Conservation (phyloP, 2,888 invertebrate genomes). For the Lydus trimaculatus region DNA sequence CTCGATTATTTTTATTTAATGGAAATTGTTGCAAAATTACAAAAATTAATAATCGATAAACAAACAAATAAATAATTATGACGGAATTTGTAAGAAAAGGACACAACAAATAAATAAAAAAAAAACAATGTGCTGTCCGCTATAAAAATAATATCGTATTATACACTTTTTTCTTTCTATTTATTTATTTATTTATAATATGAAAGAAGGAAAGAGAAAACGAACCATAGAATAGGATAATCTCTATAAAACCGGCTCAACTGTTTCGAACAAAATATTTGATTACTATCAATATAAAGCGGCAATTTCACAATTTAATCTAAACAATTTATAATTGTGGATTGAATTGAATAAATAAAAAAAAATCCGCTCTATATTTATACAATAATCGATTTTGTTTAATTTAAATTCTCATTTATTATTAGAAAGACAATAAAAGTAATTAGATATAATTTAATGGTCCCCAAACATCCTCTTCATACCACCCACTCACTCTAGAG, state of each 20-base stretch:
- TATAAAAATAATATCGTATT: too few relatives aligned
- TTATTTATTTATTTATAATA: neutral
- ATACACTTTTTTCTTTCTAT: neutral
- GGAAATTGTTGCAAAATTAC: too few relatives aligned
- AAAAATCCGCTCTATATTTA: conserved; percentile 6
- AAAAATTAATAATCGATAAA: too few relatives aligned
- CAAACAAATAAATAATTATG: too few relatives aligned
- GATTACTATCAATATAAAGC: conserved; percentile 41
- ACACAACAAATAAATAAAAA: neutral
- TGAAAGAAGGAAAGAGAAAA: conserved; percentile 54
- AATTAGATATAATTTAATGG: conserved; percentile 3
- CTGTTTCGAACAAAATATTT: conserved; percentile 47
- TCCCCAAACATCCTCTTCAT: neutral
- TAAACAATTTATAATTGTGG: conserved; percentile 14
- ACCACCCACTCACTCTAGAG: neutral
- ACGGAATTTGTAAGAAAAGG: too few relatives aligned
- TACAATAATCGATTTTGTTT: neutral
- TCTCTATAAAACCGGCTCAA: conserved; percentile 55
- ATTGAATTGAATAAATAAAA: conserved; percentile 26
- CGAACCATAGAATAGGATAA: conserved; percentile 53
- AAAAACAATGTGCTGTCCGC: too few relatives aligned
- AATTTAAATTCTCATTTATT: neutral
- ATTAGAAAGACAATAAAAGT: neutral
- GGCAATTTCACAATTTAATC: conserved; percentile 30
- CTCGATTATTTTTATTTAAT: too few relatives aligned